These are phyloP conservation scores for Salvator merianae DNA, from an alignment of 2,113 vertebrate species.

Conservation along the genomic window DNA sequence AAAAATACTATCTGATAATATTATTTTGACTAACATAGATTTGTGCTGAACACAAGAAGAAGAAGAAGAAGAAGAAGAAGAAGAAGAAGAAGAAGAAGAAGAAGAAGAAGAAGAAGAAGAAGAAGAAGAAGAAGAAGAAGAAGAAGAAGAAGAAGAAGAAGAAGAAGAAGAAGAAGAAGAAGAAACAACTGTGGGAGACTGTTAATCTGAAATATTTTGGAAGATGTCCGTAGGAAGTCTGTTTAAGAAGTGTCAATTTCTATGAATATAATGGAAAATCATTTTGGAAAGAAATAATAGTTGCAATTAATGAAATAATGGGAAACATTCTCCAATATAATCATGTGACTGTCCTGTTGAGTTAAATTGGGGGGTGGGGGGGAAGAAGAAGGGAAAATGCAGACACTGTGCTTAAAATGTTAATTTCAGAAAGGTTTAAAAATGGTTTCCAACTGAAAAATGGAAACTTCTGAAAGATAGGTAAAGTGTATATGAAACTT, in stretches of 20 bases:
- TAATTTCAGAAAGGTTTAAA: slow-evolving; percentile 2
- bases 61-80: no score
- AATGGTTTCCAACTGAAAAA: background rate
- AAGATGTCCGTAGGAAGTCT: background rate
- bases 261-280: background rate
- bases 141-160: no score
- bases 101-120: no score
- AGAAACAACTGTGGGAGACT: background rate
- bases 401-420: background rate
- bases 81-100: no score
- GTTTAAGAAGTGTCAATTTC: background rate
- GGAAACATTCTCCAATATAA: background rate
- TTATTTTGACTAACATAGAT: no score
- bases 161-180: no score
- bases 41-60: no score
- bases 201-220: background rate
- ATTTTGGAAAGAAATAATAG: slow-evolving; percentile 8
- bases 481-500: no score
- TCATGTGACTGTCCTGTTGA: slow-evolving; percentile 5
- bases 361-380: no score
- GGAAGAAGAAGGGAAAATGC: background rate
- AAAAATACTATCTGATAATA: no score
- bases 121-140: no score
- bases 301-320: background rate
- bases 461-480: background rate